Base-by-base conservation (phyloP, 2,113 vertebrate genomes). In the Scophthalmus maximus region DNA sequence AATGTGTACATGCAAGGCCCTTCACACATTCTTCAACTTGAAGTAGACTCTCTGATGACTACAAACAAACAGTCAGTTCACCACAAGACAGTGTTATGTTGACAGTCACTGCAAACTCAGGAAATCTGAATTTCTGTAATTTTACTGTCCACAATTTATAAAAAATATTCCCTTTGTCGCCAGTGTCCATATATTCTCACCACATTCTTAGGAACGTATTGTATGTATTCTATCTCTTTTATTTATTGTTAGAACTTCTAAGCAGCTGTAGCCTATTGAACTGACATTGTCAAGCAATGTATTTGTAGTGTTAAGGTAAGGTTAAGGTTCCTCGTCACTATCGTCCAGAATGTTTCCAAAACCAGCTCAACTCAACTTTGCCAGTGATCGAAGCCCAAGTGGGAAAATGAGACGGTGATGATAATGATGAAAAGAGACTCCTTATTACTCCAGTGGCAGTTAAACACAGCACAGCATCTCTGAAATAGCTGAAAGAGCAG, bases 401-500 rank as follows among this genome's bases (percentile, higher is more conserved):
- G 17, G 67, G 26, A 56, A 71, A 79, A 66, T 2, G 29, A 81
- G 77, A 60, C 59, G 4, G 59, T n/a, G 58, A 73, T 38, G 56
- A 73, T 74, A 30, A 75, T 36, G 27, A 81, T 11, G 36, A 83
- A 78, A 76, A 63, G 70, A 76, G 52, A 72, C 61, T 56, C 65
- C 79, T 64, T 76, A 74, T 86, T 77, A 76, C 80, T 87, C 61
- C 38, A 63, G 52, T 12, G 30, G 76, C 78, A 84, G 63, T 50
- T 44, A 26, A 87, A 79, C 6, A 30, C 71, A 59, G 60, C 64
- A 56, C 68, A 46, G 15, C 66, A 73, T 81, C 56, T 78, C 53
- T 73, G 82, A 15, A 80, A 84, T 79, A 81, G 63, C 78, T 83
- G 60, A 64, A 78, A 66, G 78, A 86, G 81, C 62, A 52, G 51